Evolutionary conservation across 2,797 vertebrate genomes (phyloP).

Genomic region (Mus caroli): DNA sequence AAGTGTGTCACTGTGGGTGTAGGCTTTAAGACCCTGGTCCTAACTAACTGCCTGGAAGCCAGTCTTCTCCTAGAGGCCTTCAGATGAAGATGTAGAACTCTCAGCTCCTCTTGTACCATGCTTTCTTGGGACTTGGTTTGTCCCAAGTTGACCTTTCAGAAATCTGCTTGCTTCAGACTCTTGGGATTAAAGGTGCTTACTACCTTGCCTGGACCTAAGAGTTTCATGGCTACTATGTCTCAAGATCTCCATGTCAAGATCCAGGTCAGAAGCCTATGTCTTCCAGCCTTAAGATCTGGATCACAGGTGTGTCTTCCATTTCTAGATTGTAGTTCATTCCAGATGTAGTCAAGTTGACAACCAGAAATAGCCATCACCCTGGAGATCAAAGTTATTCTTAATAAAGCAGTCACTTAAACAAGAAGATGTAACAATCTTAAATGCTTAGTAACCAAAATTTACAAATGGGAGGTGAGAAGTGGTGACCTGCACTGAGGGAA

Average conservation of each 20-base stretch:
- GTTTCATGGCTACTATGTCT: neutral
- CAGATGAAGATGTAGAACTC: neutral
- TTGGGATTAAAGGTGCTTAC: neutral
- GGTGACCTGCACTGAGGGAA: neutral
- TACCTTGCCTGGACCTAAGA: neutral
- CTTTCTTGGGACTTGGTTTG: neutral
- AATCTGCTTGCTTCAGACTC: neutral
- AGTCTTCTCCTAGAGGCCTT: neutral
- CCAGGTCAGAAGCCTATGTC: neutral
- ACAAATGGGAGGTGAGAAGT: neutral
- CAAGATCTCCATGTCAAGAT: neutral
- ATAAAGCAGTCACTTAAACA: neutral
- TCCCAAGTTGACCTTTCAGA: neutral
- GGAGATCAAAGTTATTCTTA: slow-evolving; percentile 23
- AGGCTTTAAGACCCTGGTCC: neutral
- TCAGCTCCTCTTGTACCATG: neutral
- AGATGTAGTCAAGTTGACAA: neutral
- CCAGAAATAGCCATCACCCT: neutral
- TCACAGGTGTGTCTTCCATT: neutral
- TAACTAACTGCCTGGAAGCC: neutral
- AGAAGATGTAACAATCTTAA: neutral
- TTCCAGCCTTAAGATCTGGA: neutral
- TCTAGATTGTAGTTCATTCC: neutral
- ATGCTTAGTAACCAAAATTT: neutral
- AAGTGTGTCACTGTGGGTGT: neutral